Evolutionary conservation across 1,140 invertebrate species (phyloP), one percentile per base, ranked within the genome.

Genomic region (Drosophila nebulosa): DNA sequence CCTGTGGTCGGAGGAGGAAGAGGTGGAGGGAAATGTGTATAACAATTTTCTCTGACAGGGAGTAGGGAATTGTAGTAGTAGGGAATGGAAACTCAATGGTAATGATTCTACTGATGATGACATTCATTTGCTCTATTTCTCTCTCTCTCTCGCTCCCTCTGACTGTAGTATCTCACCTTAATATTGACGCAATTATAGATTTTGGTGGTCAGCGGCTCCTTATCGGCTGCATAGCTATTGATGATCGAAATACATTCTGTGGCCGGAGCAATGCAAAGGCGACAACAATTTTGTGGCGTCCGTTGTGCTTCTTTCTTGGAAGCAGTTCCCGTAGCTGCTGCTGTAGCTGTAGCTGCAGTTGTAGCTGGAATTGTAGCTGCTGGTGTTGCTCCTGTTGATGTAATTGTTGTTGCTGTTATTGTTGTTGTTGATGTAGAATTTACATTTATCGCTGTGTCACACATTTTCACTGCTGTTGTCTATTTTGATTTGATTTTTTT

Each of bases 181-280:
- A 91, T 90, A 74, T 81, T 79, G 72, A 91, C 90, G 73, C 91
- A 91, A 61, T 90, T 89, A 56, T 86, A 75, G 69, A 91, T 91
- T 85, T 91, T 91, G 51, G 74, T 89, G 27, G 86, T 74, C 64
- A 91, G 61, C 51, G 91, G 89, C 74, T 91, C 90, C 78, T 91
- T 91, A 71, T 91, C 91, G 64, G 91, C 90, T 42, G 90, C 90
- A 79, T 90, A 90, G 74, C 90, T 91, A 32, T 90, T 91, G 61
- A 91, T 90, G 61, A 91, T 91, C 58, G 90, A 90, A 79, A 91
- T 91, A 79, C 91, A 91, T 63, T 91, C 91, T 50, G 60, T 81
- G 60, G 90, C 75, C 21, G 91, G 90, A 65, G 91, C 91, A 42
- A 91, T 70, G 74, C 91, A 91, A 22, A 91, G 69, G 50, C 91